phyloP scores from a whole-genome alignment of 2,888 invertebrate species.

The Pyrochroa serraticornis region DNA sequence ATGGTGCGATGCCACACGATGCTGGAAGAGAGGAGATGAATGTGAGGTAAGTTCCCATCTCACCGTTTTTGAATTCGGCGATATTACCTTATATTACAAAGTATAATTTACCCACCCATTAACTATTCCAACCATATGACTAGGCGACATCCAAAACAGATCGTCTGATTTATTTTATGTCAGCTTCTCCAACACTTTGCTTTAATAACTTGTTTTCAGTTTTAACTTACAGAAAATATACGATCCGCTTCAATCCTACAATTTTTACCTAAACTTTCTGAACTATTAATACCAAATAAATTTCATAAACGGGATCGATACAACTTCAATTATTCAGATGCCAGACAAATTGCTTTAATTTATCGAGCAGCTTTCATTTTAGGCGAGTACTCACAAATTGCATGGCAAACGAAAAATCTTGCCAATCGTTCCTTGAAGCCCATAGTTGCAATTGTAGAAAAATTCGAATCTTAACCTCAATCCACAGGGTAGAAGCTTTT shows the following conservation, averaged over 20 bases:
- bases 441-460: too few species aligned
- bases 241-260: conserved; percentile 2
- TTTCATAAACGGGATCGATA: conserved; percentile 15
- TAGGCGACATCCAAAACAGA: conserved; percentile 27
- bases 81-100: conserved; percentile 49
- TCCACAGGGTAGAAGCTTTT: too few species aligned
- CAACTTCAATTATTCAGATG: conserved; percentile 10
- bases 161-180: conserved; percentile 26
- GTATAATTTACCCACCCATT: conserved; percentile 46
- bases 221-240: background rate
- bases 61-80: conserved; percentile 30
- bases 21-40: conserved; percentile 29
- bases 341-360: conserved; percentile 15
- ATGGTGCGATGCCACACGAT: conserved; percentile 41
- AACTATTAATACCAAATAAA: conserved; percentile 12
- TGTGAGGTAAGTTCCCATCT: conserved; percentile 22
- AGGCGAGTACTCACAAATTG: background rate
- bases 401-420: too few species aligned
- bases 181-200: conserved; percentile 10
- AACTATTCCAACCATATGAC: conserved; percentile 43
- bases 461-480: too few species aligned
- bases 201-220: conserved; percentile 8
- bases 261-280: conserved; percentile 14
- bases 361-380: background rate
- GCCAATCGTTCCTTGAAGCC: too few species aligned